Percentiles rank a stretch among this genome's conserved stretches.
Conservation (phyloP, 2,797 vertebrate genomes). For the Hydrocynus forskahlii region DNA sequence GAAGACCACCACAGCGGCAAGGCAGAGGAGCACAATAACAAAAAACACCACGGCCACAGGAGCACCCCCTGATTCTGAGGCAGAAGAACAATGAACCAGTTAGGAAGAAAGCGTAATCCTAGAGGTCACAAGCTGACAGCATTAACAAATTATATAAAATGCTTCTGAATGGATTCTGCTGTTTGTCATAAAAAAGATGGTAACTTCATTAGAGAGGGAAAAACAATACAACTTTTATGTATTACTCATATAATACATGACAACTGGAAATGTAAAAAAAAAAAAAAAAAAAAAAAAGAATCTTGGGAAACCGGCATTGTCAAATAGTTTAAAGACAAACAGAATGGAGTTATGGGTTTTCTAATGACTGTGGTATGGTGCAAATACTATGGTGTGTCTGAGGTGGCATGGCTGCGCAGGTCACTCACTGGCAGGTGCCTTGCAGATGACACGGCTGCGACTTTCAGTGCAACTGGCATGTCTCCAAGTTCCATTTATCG, state of each 20-base stretch:
- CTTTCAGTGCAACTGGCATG: slow-evolving; percentile 77
- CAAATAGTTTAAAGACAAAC: not conserved
- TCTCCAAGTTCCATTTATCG: slow-evolving; percentile 82
- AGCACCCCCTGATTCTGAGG: slow-evolving; percentile 67
- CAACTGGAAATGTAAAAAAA: too few relatives aligned
- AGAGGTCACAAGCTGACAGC: not conserved
- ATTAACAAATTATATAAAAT: too few relatives aligned
- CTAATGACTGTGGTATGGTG: not conserved
- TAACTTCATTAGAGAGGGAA: not conserved
- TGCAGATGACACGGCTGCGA: slow-evolving; percentile 87
- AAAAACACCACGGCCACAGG: slow-evolving; percentile 72
- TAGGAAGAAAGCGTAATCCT: not conserved
- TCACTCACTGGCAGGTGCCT: slow-evolving; percentile 82
- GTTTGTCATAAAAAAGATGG: not conserved
- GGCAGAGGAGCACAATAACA: slow-evolving; percentile 65
- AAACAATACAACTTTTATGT: not conserved
- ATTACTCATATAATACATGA: too few relatives aligned
- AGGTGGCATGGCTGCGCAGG: not conserved
- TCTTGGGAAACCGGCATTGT: not conserved
- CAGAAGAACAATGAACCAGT: not conserved
- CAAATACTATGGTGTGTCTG: not conserved
- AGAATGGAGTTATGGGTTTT: not conserved
- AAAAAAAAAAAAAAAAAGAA: too few relatives aligned
- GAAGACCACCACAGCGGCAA: slow-evolving; percentile 58
- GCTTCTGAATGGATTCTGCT: not conserved